Conservation (phyloP, 2,797 vertebrate genomes). For the Holocentrus rufus region DNA sequence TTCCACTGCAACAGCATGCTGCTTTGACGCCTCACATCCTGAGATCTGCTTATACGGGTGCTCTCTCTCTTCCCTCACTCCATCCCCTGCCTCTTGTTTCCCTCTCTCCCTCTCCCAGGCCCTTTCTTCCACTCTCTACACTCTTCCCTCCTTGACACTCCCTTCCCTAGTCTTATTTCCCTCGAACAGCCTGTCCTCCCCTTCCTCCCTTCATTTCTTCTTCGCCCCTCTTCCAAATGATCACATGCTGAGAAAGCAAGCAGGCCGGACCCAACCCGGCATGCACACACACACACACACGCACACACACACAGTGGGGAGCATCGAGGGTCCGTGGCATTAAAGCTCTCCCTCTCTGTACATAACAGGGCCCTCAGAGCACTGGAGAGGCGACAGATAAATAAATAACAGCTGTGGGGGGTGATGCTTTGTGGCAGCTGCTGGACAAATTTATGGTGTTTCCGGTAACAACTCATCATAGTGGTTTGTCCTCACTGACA, state of each 20-base stretch:
- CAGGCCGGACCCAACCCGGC: conserved; percentile 7
- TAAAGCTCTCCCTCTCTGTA: conserved; percentile 40
- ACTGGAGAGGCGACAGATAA: conserved; percentile 55
- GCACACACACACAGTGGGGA: not conserved
- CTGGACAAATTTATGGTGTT: conserved; percentile 64
- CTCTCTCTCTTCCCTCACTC: conserved; percentile 12
- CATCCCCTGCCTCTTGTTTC: conserved; percentile 1
- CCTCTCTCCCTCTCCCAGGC: conserved; percentile 15
- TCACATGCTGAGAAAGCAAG: conserved; percentile 33
- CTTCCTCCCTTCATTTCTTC: not conserved
- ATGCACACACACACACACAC: not conserved
- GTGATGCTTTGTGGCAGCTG: conserved; percentile 67
- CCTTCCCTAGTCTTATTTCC: no score
- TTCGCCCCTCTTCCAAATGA: conserved; percentile 8
- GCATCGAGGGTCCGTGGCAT: conserved; percentile 38
- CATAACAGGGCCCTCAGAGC: conserved; percentile 24
- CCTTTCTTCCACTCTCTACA: not conserved
- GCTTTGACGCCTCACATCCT: conserved; percentile 46
- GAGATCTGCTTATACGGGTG: conserved; percentile 6
- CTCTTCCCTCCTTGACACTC: not conserved
- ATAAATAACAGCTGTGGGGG: conserved; percentile 48
- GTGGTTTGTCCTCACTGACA: conserved; percentile 53
- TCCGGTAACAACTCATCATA: conserved; percentile 68
- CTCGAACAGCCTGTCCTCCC: not conserved
- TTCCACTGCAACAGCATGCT: conserved; percentile 46